Percentiles rank a stretch among this genome's conserved stretches.
These are phyloP conservation scores for Drosophila neonasuta DNA, from an alignment of 2,888 invertebrate species.

Conservation along the genomic window DNA sequence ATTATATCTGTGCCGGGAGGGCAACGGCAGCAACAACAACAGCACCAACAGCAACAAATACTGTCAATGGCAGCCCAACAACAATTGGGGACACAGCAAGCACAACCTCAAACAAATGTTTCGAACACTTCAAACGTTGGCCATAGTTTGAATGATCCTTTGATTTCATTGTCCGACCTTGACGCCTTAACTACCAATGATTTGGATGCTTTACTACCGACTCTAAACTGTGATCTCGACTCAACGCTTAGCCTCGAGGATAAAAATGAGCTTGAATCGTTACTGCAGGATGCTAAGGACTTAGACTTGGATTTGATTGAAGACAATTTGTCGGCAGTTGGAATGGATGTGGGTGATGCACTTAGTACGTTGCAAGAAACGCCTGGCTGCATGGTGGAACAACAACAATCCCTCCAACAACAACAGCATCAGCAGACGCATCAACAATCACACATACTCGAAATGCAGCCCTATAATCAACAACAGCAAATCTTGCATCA, in stretches of 20 bases:
- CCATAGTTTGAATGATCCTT: conserved; percentile 69
- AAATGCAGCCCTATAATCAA: conserved; percentile 49
- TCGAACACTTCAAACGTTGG: conserved; percentile 26
- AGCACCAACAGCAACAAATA: conserved; percentile 28
- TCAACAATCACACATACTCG: conserved; percentile 58
- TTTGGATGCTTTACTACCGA: conserved; percentile 86
- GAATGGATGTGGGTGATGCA: conserved; percentile 73
- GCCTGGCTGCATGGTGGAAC: conserved; percentile 44
- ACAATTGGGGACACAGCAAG: conserved; percentile 36
- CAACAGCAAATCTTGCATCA: conserved; percentile 47
- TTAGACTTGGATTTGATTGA: conserved; percentile 82
- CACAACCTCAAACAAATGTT: conserved; percentile 19
- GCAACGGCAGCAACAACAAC: conserved; percentile 48
- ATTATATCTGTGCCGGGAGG: conserved; percentile 22
- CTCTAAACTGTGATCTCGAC: conserved; percentile 84
- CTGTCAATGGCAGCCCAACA: conserved; percentile 28
- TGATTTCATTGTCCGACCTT: conserved; percentile 79
- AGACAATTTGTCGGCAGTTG: conserved; percentile 83
- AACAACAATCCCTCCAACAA: conserved; percentile 39
- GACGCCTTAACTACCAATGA: conserved; percentile 83
- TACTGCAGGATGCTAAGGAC: conserved; percentile 81
- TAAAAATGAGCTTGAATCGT: conserved; percentile 81
- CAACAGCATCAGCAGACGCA: conserved; percentile 35
- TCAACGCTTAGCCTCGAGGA: conserved; percentile 81
- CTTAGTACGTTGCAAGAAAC: conserved; percentile 63